A percentile compares a stretch with the other conserved stretches of the same genome.
Conservation (phyloP, 2,888 invertebrate genomes). For the Panopea generosa region DNA sequence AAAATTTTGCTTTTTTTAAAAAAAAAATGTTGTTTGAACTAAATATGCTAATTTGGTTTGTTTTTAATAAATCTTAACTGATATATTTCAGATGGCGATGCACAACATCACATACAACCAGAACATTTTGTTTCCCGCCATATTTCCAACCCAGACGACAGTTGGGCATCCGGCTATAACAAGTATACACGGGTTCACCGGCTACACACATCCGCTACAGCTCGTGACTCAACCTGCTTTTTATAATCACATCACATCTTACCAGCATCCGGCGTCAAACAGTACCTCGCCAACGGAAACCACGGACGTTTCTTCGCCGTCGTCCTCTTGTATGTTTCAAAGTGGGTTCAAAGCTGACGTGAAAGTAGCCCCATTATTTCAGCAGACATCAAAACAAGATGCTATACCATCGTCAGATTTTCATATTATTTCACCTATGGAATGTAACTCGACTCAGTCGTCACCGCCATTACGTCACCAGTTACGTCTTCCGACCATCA, state of each 20-base stretch:
- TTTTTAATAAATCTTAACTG: too few species aligned
- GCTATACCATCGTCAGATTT: neutral
- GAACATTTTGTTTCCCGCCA: slow-evolving; percentile 23
- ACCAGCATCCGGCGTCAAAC: too few species aligned
- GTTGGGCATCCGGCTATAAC: too few species aligned
- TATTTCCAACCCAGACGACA: neutral
- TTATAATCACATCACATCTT: neutral
- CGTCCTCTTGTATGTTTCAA: too few species aligned
- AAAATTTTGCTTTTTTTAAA: too few species aligned
- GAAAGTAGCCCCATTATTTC: neutral
- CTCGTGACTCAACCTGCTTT: neutral
- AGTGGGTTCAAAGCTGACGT: neutral
- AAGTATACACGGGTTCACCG: too few species aligned
- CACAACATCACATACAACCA: slow-evolving; percentile 16
- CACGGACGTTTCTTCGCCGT: too few species aligned
- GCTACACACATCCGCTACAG: neutral
- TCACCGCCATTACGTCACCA: slow-evolving; percentile 20
- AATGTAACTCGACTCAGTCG: neutral
- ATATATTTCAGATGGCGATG: slow-evolving; percentile 16
- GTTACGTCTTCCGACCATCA: slow-evolving; percentile 46
- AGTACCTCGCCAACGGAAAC: too few species aligned
- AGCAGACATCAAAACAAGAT: neutral
- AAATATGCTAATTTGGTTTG: too few species aligned
- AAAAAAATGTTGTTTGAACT: too few species aligned
- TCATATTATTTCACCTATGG: neutral